A percentile compares a stretch with the other conserved stretches of the same genome.
phyloP scores from a whole-genome alignment of 2,797 vertebrate genomes.

The Microctenopoma lineatum region DNA sequence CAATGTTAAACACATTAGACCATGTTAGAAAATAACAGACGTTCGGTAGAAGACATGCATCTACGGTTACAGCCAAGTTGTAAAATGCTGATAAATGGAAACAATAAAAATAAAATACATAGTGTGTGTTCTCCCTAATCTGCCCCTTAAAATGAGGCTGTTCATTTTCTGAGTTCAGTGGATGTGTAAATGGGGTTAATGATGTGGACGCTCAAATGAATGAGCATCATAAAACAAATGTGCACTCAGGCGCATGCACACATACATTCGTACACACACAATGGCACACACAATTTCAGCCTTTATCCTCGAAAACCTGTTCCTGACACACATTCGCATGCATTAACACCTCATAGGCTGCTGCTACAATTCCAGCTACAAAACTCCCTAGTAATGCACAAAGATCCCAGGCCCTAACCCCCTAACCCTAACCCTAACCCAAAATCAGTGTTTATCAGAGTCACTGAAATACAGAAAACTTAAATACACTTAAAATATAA shows the following conservation, averaged over 20 bases:
- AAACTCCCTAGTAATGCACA: conserved; percentile 2
- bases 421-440: background rate
- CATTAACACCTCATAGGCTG: conserved; percentile 19
- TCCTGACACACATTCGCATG: conserved; percentile 37
- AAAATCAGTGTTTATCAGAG: background rate
- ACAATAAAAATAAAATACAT: background rate
- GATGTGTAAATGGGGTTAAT: conserved; percentile 66
- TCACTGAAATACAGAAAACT: background rate
- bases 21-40: background rate
- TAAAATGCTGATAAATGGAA: conserved; percentile 16
- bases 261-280: conserved; percentile 19
- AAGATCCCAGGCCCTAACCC: too few relatives aligned
- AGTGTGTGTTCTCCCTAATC: conserved; percentile 12
- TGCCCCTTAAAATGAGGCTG: conserved; percentile 40
- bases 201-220: conserved; percentile 65
- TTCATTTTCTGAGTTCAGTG: conserved; percentile 47
- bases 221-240: conserved; percentile 57
- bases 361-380: conserved; percentile 1
- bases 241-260: conserved; percentile 33
- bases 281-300: conserved; percentile 41
- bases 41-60: background rate
- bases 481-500: background rate
- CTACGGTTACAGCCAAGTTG: background rate
- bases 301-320: conserved; percentile 48
- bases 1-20: conserved; percentile 1